Base-by-base conservation (phyloP, 2,113 vertebrate genomes). In the Embiotoca jacksoni region DNA sequence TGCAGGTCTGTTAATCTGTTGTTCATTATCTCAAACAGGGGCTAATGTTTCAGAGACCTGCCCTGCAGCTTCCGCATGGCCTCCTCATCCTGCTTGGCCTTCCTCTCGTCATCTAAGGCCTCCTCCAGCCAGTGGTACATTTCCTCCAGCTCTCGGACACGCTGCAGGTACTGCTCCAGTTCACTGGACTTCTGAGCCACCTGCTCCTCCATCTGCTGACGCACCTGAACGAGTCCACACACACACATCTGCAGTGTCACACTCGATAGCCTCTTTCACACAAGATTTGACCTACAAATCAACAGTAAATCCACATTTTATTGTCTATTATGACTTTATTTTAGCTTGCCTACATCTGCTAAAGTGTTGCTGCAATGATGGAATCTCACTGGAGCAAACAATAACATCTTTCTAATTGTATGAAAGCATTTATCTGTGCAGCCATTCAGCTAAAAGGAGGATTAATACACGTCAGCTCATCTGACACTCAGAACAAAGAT, bases 121-220 rank as follows among this genome's bases (percentile, higher is more conserved):
- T 97, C 97, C 93, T 99, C 95, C 44, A 99, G 94, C 53, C 92
- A 91, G 3, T 93, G 93, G 85, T 99, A 98, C 97, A 99, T 97
- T 85, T 96, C 95, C 87, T 99, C 98, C 81, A 99, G 93, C 85
- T 99, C 97, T 37, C 73, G 88, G 13, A 98, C 96, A 3, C 98
- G 95, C 88, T 95, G 96, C 80, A 99, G 91, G 82, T 98, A 97
- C 91, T 97, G 97, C 58, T 98, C 96, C 87, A 99, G 93, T 81
- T 99, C 97, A n/a, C 92, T 95, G 37, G 97, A 96, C 86, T 99
- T 98, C 91, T 98, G 96, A 49, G 97, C 97, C 80, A 99, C 95
- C 91, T 99, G 94, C 81, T 96, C 95, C 89, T 99, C 97, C 97
- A 98, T 98, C 92, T 99, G 94, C 87, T 95, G 96, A 80, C 97